Percentiles rank a stretch among this genome's conserved stretches.
phyloP scores from a whole-genome alignment of 2,113 vertebrate species.

The Phainopepla nitens region DNA sequence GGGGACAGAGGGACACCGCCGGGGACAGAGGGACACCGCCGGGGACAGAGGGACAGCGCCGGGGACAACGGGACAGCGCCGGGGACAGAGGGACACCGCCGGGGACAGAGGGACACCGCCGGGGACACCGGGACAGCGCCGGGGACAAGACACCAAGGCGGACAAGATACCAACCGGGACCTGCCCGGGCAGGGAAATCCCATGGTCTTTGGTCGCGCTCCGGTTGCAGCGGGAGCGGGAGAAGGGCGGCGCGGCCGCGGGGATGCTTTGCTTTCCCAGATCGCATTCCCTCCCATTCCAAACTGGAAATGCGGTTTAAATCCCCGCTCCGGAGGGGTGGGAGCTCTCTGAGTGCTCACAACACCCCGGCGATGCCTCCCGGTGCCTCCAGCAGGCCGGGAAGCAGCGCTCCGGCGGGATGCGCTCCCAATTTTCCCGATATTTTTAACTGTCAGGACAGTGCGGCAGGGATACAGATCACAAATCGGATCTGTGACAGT shows the following conservation, averaged over 20 bases:
- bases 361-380: neutral
- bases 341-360: neutral
- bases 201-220: conserved; percentile 62
- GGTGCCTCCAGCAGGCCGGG: neutral
- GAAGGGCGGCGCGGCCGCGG: neutral
- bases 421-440: neutral
- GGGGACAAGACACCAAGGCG: neutral
- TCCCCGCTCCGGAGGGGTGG: neutral
- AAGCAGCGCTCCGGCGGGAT: neutral
- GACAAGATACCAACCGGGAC: conserved; percentile 49
- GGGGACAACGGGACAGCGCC: neutral
- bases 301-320: neutral
- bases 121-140: accelerated
- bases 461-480: neutral
- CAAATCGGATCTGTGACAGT: conserved; percentile 25
- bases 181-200: neutral
- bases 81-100: neutral
- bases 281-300: neutral
- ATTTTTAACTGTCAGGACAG: neutral
- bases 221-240: neutral
- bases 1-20: neutral
- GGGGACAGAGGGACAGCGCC: accelerated
- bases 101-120: neutral
- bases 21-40: neutral
- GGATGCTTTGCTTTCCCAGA: neutral